Evolutionary conservation across 2,888 invertebrate genomes (phyloP).

Genomic region (Lumbricus terrestris): DNA sequence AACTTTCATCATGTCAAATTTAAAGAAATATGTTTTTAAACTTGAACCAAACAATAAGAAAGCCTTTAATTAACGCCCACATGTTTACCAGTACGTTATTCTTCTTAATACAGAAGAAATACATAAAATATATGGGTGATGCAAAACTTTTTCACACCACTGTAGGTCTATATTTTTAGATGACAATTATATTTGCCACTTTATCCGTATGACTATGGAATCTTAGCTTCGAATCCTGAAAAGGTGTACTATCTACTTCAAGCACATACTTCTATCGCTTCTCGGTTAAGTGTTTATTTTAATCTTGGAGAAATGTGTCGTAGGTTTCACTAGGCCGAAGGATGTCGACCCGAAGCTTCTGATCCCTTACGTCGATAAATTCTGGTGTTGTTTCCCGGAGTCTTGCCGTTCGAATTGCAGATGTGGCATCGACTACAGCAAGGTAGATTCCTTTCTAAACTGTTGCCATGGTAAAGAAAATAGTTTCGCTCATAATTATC

Average conservation of each 20-base stretch:
- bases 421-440: slow-evolving; percentile 25
- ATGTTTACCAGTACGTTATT: too few relatives aligned
- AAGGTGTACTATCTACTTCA: neutral
- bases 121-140: too few relatives aligned
- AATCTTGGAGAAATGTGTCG: neutral
- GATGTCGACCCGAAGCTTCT: slow-evolving; percentile 23
- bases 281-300: neutral
- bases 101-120: too few relatives aligned
- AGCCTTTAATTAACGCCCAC: too few relatives aligned
- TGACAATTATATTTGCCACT: too few relatives aligned
- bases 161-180: too few relatives aligned
- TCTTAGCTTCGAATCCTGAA: too few relatives aligned
- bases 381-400: slow-evolving; percentile 33
- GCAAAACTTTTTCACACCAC: too few relatives aligned
- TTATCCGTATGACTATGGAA: too few relatives aligned
- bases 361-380: slow-evolving; percentile 31
- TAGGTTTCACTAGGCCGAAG: slow-evolving; percentile 19
- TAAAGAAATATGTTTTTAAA: too few relatives aligned
- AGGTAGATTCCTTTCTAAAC: neutral
- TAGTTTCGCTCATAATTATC: neutral
- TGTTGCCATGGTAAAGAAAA: neutral
- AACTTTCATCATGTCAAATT: too few relatives aligned
- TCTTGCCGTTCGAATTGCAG: slow-evolving; percentile 19
- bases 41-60: too few relatives aligned
- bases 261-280: neutral